Conservation (phyloP, 2,797 vertebrate genomes). For the Tapirus indicus region DNA sequence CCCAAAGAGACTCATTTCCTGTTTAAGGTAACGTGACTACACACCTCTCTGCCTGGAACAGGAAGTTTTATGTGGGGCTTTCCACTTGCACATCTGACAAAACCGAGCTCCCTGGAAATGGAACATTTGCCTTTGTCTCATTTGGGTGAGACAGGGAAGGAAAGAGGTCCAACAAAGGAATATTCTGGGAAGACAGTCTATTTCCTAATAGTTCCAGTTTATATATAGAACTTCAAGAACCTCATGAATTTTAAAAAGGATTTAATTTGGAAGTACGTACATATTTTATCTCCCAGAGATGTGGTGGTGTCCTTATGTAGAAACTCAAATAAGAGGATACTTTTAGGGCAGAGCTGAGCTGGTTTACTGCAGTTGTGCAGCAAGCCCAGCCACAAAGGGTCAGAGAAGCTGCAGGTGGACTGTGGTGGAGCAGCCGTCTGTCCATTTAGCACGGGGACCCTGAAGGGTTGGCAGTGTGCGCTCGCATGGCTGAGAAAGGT, state of each 20-base stretch:
- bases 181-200: constrained; percentile 81
- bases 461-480: background rate
- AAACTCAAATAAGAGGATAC: constrained; percentile 75
- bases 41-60: background rate
- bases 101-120: constrained; percentile 39
- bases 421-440: background rate
- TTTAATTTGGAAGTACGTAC: constrained; percentile 79
- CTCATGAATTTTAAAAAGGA: constrained; percentile 82
- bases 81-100: constrained; percentile 13
- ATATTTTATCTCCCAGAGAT: constrained; percentile 81
- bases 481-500: background rate
- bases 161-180: constrained; percentile 76
- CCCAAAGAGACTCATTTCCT: background rate
- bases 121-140: constrained; percentile 73
- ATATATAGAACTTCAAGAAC: constrained; percentile 80
- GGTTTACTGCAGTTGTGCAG: background rate
- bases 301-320: constrained; percentile 69
- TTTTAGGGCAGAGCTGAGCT: constrained; percentile 56
- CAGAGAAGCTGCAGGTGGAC: background rate
- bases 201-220: constrained; percentile 78
- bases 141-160: constrained; percentile 61
- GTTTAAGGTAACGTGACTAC: background rate
- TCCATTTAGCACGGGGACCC: background rate
- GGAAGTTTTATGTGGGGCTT: constrained; percentile 13
- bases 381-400: background rate